phyloP scores from a whole-genome alignment of 2,113 vertebrate genomes.

The Tamias sibiricus region DNA sequence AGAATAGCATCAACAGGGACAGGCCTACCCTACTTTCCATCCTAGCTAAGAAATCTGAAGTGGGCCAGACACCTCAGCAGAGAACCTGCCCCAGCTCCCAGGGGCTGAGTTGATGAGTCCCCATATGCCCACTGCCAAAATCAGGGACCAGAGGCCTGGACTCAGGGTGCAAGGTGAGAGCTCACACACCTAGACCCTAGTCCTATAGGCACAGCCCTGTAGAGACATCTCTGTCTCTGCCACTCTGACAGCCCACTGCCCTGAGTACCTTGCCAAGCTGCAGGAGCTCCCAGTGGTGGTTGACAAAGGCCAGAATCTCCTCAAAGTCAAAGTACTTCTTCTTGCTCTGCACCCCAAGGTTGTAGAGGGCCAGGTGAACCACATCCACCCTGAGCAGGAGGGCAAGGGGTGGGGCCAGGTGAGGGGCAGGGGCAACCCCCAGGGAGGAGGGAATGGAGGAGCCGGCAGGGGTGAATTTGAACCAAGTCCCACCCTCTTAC shows the following conservation, averaged over 20 bases:
- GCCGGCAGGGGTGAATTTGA: background rate
- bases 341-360: slow-evolving; percentile 96
- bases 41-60: background rate
- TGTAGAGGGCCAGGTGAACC: slow-evolving; percentile 97
- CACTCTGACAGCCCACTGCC: rapidly evolving
- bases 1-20: slow-evolving; percentile 61
- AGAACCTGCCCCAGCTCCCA: background rate
- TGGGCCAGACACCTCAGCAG: background rate
- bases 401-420: background rate
- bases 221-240: background rate
- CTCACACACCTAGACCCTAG: background rate
- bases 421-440: background rate
- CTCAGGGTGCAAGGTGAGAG: background rate
- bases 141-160: background rate
- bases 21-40: slow-evolving; percentile 39
- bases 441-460: background rate
- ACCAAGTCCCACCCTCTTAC: slow-evolving; percentile 81
- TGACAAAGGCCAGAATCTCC: slow-evolving; percentile 95
- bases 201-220: rapidly evolving
- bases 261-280: slow-evolving; percentile 94
- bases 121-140: background rate
- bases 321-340: slow-evolving; percentile 99
- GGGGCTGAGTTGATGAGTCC: background rate
- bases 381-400: slow-evolving; percentile 92
- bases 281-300: slow-evolving; percentile 94